A percentile compares a stretch with the other conserved stretches of the same genome.
Conservation (phyloP, 2,113 vertebrate genomes). For the Corythoichthys intestinalis region DNA sequence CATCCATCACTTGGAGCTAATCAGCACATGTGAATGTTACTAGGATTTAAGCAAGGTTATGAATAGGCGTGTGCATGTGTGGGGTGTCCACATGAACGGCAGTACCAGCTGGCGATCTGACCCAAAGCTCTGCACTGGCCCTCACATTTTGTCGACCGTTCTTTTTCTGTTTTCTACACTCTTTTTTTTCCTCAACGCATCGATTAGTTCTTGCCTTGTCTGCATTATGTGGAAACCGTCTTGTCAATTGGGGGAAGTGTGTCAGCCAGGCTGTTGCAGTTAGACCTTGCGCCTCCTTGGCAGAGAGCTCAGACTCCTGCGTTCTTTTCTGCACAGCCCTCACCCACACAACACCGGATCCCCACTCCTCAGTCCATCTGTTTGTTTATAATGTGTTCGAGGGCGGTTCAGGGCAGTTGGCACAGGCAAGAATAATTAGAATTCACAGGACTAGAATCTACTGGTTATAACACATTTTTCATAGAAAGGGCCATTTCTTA, state of each 20-base stretch:
- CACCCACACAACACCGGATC: conserved; percentile 35
- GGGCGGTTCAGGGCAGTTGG: conserved; percentile 48
- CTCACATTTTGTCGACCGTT: conserved; percentile 4
- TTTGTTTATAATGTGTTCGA: conserved; percentile 33
- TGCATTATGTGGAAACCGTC: conserved; percentile 7
- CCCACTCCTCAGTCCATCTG: conserved; percentile 61
- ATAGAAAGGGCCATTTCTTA: not conserved
- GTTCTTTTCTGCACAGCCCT: conserved; percentile 28
- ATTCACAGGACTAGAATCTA: not conserved
- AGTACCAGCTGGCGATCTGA: conserved; percentile 59
- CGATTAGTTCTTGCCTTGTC: not conserved
- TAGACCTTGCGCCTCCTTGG: conserved; percentile 47
- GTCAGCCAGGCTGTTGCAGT: conserved; percentile 45
- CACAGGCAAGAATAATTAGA: conserved; percentile 7
- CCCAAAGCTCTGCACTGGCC: conserved; percentile 9
- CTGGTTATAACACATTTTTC: not conserved
- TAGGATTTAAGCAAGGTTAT: conserved; percentile 57
- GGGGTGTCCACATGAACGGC: conserved; percentile 23
- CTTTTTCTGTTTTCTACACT: not conserved
- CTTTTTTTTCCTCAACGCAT: not conserved
- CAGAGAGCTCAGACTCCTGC: conserved; percentile 38
- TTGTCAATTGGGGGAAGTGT: conserved; percentile 48
- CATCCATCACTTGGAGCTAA: conserved; percentile 41
- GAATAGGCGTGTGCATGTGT: conserved; percentile 55
- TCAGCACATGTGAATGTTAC: conserved; percentile 59